Percentiles rank a stretch among this genome's conserved stretches.
These are phyloP conservation scores for Bombylius major DNA, from an alignment of 2,888 invertebrate species.

Conservation along the genomic window DNA sequence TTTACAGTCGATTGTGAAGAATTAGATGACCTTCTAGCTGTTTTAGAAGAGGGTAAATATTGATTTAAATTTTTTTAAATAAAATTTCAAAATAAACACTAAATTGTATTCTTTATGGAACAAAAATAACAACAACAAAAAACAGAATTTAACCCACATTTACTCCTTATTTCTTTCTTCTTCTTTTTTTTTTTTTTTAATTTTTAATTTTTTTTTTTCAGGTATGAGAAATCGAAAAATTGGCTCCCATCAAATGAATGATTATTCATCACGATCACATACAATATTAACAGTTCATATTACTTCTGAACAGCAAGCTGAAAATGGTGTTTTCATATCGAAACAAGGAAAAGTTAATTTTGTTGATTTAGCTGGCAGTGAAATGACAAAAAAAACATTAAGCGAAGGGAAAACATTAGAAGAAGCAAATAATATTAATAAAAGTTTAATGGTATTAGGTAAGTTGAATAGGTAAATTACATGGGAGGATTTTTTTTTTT, in stretches of 20 bases:
- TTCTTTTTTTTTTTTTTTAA: neutral
- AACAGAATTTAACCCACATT: too few relatives aligned
- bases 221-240: slow-evolving; percentile 84
- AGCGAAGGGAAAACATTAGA: slow-evolving; percentile 79
- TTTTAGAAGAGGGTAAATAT: slow-evolving; percentile 76
- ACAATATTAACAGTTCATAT: slow-evolving; percentile 84
- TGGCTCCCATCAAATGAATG: slow-evolving; percentile 86
- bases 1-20: slow-evolving; percentile 91
- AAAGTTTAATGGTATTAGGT: slow-evolving; percentile 89
- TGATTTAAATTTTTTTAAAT: too few relatives aligned
- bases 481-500: neutral
- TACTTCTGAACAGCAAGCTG: slow-evolving; percentile 69
- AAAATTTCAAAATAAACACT: too few relatives aligned
- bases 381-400: slow-evolving; percentile 85
- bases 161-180: neutral
- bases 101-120: too few relatives aligned
- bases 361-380: slow-evolving; percentile 92
- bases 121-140: too few relatives aligned
- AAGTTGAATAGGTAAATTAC: slow-evolving; percentile 16
- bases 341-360: slow-evolving; percentile 92
- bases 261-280: slow-evolving; percentile 85
- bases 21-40: slow-evolving; percentile 81
- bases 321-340: slow-evolving; percentile 72
- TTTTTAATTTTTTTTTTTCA: slow-evolving; percentile 25
- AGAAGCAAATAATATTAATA: slow-evolving; percentile 93